These are phyloP conservation scores for Acipenser oxyrinchus DNA, from an alignment of 2,797 vertebrate species.

Conservation along the genomic window DNA sequence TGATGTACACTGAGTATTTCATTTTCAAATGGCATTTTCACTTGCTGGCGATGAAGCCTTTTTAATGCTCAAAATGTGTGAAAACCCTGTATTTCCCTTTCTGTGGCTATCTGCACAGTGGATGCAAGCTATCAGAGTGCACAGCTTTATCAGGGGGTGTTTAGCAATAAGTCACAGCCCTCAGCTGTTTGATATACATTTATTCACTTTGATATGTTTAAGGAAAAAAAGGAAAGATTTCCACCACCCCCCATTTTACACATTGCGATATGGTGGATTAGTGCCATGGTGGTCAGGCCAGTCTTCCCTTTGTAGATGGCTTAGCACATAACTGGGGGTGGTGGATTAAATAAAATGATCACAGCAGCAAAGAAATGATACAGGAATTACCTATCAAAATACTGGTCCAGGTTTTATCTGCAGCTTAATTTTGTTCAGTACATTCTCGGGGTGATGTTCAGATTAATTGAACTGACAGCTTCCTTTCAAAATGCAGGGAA, in stretches of 20 bases:
- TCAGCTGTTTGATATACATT: slow-evolving; percentile 59
- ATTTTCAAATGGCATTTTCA: slow-evolving; percentile 45
- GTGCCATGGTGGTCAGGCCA: slow-evolving; percentile 70
- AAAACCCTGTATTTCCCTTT: slow-evolving; percentile 56
- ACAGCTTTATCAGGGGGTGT: slow-evolving; percentile 50
- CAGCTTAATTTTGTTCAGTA: slow-evolving; percentile 98
- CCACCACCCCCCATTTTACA: slow-evolving; percentile 53
- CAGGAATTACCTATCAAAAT: slow-evolving; percentile 99
- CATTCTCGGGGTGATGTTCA: slow-evolving; percentile 99
- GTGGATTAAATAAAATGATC: slow-evolving; percentile 99
- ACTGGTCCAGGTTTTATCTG: slow-evolving; percentile 95
- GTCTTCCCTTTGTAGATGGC: slow-evolving; percentile 88
- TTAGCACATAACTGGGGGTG: slow-evolving; percentile 89
- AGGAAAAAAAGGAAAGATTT: slow-evolving; percentile 40
- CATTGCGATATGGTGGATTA: slow-evolving; percentile 76
- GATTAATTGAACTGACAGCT: slow-evolving; percentile 99
- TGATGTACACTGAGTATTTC: slow-evolving; percentile 29
- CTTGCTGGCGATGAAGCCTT: slow-evolving; percentile 31
- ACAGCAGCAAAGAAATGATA: slow-evolving; percentile 99
- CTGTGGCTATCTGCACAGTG: slow-evolving; percentile 35
- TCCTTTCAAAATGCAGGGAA: slow-evolving; percentile 97
- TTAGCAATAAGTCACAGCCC: slow-evolving; percentile 44
- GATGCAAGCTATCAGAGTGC: slow-evolving; percentile 47
- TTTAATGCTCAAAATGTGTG: slow-evolving; percentile 49
- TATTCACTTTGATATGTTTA: slow-evolving; percentile 69